Base-by-base conservation (phyloP, 1,140 invertebrate genomes). In the Hirudo medicinalis region DNA sequence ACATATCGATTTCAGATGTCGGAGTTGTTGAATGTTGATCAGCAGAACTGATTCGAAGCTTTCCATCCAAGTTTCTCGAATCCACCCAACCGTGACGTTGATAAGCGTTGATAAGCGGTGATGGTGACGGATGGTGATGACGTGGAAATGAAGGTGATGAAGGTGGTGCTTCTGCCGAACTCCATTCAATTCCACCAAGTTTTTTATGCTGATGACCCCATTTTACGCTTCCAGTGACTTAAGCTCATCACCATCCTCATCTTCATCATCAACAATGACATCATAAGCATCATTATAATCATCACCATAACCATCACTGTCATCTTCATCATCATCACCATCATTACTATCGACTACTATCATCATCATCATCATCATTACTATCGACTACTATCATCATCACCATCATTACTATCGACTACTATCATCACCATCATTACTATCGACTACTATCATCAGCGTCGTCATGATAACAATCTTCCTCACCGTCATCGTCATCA, bases 261-360 rank as follows among this genome's bases (percentile, higher is more conserved):
- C 55, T 60, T 60, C 4, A 15, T 60, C 55, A 60, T 60, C 55
- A 40, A 40, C 40, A 40, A 4, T 40, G 27, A 6, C 55, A 60
- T 60, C 55, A 60, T 15, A n/a, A 60, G 4, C 55, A 60, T 60
- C 55, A 60, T 60, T 15, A 60, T 60, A 4, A 60, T 15, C 55
- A 60, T 60, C 55, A 60, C 55, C 15, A 60, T 60, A 4, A 60
- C 15, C 55, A 27, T 60, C 55, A 60, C 15, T 15, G 27, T 60
- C 55, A 60, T 60, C 55, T 6, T 27, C 55, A 60, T 60, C 55
- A 60, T 60, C 55, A 60, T 60, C 55, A 15, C 15, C 55, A 60
- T 60, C 55, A n/a, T n/a, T n/a, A n/a, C n/a, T n/a, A n/a, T n/a
- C n/a, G n/a, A n/a, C n/a, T n/a, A n/a, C n/a, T n/a, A n/a, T 25